Evolutionary conservation across 2,113 vertebrate species (phyloP), one percentile per base, ranked within the genome.

Genomic region (Anoplopoma fimbria): DNA sequence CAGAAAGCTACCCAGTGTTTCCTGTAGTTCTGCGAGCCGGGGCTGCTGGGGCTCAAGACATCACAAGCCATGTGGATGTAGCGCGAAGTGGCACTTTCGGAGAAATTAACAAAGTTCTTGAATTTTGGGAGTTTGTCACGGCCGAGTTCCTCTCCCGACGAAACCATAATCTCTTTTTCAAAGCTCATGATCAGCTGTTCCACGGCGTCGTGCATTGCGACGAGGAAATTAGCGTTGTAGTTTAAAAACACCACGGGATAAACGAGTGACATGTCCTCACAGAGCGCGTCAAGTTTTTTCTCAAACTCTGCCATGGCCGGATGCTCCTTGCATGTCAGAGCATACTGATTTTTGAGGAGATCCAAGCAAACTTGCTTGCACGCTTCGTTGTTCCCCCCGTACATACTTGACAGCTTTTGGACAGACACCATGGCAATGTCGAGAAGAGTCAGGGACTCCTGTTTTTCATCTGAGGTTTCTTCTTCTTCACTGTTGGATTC

Each of bases 1-100:
- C 95, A 96, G 85, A 95, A 96, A 13, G 94, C 94, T 1, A 94
- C 64, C 95, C 95, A 96, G 90, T 95, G 88, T n/a, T 87, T 94
- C 17, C 90, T 88, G 85, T 93, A 95, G 73, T 84, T 92, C 2
- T 86, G 80, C 13, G 17, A 80, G n/a, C 57, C 74, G 0, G 83
- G 67, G 9, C 23, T 80, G 2, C 42, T 67, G 9, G 93, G 88
- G 60, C 88, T 92, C 33, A 96, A 80, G 45, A 95, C 64, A 38
- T 94, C 89, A 58, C 88, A 91, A 0, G 90, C 93, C 95, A 95
- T 96, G 84, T 88, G 92, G 53, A 96, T 89, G 88, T 93, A 96
- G 21, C 95, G 94, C 0, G 92, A 93, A 1, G 94, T 93, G 2
- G 93, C 91, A 4, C 95, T 96, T 82, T 96, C 95, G 1, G 87